Evolutionary conservation across 37 sponge, comb jelly and placozoan genomes (phyloP), one percentile per base, ranked within the genome.

Genomic region (Crambe crambe): DNA sequence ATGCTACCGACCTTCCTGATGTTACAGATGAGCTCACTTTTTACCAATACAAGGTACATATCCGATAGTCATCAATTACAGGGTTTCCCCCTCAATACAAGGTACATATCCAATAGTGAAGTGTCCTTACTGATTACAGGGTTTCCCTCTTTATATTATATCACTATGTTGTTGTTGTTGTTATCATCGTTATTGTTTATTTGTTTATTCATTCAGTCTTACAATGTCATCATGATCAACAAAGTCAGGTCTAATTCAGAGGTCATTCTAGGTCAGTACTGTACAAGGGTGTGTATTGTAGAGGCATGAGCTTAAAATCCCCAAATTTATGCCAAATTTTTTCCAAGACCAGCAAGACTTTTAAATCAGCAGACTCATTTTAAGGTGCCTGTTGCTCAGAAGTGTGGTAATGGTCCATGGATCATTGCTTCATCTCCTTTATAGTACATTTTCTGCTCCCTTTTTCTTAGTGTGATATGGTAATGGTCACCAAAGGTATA

Each of bases 41-140:
- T 57, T 82, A 90, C 72, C 91, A 86, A 47, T 90, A 86, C 74
- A 90, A 81, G 87, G 91, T 86, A 25, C 37, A 25, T 41, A 22
- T 37, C 17, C 56, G 35, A n/a, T n/a, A n/a, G n/a, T n/a, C n/a
- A n/a, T n/a, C n/a, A n/a, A n/a, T n/a, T n/a, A n/a, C n/a, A n/a
- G n/a, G n/a, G n/a, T n/a, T n/a, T n/a, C n/a, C n/a, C n/a, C n/a
- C n/a, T n/a, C n/a, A n/a, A n/a, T n/a, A n/a, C n/a, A n/a, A n/a
- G n/a, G n/a, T n/a, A n/a, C n/a, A n/a, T n/a, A n/a, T n/a, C n/a
- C n/a, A n/a, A n/a, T n/a, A n/a, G n/a, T n/a, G n/a, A n/a, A n/a
- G n/a, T n/a, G n/a, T n/a, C 70, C 27, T 9, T 12, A 20, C 8
- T 69, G 41, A 12, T 69, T 29, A 37, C 70, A 30, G 2, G 39